Evolutionary conservation across 2,797 vertebrate species (phyloP).

Genomic region (Alcedo atthis): DNA sequence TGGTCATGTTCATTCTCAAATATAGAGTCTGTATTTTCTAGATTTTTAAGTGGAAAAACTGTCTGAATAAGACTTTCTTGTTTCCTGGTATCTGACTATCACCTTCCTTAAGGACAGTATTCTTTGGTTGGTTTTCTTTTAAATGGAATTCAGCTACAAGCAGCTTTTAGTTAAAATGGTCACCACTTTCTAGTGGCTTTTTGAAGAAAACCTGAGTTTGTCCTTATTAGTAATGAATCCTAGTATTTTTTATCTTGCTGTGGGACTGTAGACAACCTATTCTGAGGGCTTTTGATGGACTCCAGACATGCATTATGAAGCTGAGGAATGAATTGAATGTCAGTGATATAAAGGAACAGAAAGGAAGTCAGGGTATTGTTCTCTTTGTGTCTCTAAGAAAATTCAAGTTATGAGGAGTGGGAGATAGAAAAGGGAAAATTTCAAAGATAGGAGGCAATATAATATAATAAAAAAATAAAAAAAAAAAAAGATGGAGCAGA

Average conservation of each 20-base stretch:
- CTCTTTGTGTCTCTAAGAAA: neutral
- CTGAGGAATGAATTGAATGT: neutral
- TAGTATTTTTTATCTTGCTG: neutral
- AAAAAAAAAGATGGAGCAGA: neutral
- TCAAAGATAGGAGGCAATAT: neutral
- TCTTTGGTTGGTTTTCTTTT: neutral
- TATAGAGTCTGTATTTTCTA: neutral
- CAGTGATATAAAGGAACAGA: neutral
- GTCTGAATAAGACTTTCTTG: neutral
- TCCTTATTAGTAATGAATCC: neutral
- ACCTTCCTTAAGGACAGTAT: neutral
- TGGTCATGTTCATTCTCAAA: neutral
- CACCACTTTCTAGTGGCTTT: neutral
- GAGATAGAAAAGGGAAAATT: neutral
- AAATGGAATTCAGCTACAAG: neutral
- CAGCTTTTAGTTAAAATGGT: neutral
- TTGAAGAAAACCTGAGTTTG: neutral
- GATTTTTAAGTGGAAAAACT: neutral
- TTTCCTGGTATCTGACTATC: neutral
- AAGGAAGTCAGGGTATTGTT: neutral
- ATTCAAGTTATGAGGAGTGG: neutral
- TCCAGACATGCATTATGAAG: neutral
- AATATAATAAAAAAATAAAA: neutral
- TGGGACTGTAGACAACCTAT: neutral
- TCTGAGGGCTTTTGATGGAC: neutral